Conservation (phyloP, 2,113 vertebrate species). For the Scophthalmus maximus region DNA sequence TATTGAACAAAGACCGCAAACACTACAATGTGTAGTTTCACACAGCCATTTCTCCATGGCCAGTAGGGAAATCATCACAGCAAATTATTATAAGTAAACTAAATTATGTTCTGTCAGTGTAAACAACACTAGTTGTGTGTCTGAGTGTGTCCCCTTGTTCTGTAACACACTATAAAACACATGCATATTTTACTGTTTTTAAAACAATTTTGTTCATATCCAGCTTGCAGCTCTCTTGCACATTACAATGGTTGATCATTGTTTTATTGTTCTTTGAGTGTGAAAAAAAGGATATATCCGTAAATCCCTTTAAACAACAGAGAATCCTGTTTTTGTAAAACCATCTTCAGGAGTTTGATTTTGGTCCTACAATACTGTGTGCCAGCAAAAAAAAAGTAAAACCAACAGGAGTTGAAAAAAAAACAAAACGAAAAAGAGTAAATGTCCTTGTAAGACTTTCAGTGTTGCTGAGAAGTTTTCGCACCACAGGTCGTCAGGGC, state of each 20-base stretch:
- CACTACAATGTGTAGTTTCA: neutral
- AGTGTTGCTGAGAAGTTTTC: conserved; percentile 37
- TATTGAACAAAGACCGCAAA: too few species aligned
- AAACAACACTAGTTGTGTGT: neutral
- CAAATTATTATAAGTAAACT: neutral
- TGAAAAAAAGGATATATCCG: too few species aligned
- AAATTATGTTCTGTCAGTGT: neutral
- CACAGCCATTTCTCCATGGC: neutral
- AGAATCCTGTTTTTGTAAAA: too few species aligned
- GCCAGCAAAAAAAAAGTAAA: neutral
- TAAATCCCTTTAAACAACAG: too few species aligned
- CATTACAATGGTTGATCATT: too few species aligned
- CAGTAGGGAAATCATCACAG: neutral
- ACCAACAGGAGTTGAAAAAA: neutral
- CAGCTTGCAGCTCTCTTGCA: neutral
- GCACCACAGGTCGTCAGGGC: conserved; percentile 31
- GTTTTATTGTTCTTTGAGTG: too few species aligned
- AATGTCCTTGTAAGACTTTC: conserved; percentile 11
- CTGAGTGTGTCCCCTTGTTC: too few species aligned
- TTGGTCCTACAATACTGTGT: too few species aligned
- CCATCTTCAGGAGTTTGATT: too few species aligned
- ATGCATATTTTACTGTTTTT: too few species aligned
- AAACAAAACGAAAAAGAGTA: neutral
- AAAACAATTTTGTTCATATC: too few species aligned
- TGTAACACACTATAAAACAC: too few species aligned